phyloP scores from a whole-genome alignment of 2,113 vertebrate genomes.

The Pseudorasbora parva region DNA sequence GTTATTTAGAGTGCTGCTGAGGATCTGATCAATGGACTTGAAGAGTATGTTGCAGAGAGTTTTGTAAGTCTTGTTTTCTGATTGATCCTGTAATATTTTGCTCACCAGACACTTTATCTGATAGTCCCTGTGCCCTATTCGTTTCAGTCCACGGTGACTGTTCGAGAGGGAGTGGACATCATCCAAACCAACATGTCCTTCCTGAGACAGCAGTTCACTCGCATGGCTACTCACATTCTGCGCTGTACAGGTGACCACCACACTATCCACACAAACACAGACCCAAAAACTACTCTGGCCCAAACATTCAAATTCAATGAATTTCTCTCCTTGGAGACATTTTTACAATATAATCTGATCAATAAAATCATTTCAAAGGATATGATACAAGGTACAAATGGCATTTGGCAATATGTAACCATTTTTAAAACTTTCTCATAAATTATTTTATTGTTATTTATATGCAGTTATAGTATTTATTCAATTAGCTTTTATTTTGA shows the following conservation, averaged over 20 bases:
- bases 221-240: constrained; percentile 86
- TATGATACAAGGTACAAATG: neutral
- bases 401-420: neutral
- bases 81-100: neutral
- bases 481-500: too few species aligned
- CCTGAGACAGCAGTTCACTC: constrained; percentile 86
- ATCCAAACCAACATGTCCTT: constrained; percentile 88
- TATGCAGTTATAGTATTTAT: too few species aligned
- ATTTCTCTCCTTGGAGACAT: neutral
- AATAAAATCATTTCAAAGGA: neutral
- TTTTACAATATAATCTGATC: neutral
- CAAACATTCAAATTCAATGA: neutral
- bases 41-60: constrained; percentile 87
- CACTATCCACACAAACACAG: neutral
- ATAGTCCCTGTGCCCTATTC: neutral
- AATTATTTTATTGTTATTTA: too few species aligned
- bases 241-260: constrained; percentile 79
- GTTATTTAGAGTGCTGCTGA: constrained; percentile 76
- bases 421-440: too few species aligned
- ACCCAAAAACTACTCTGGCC: neutral
- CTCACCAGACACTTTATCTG: neutral
- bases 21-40: constrained; percentile 81
- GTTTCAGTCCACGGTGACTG: constrained; percentile 82
- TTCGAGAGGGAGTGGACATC: constrained; percentile 85
- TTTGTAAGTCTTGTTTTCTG: constrained; percentile 78